These are phyloP conservation scores for Hylaeus volcanicus DNA, from an alignment of 1,140 invertebrate species.

Conservation along the genomic window DNA sequence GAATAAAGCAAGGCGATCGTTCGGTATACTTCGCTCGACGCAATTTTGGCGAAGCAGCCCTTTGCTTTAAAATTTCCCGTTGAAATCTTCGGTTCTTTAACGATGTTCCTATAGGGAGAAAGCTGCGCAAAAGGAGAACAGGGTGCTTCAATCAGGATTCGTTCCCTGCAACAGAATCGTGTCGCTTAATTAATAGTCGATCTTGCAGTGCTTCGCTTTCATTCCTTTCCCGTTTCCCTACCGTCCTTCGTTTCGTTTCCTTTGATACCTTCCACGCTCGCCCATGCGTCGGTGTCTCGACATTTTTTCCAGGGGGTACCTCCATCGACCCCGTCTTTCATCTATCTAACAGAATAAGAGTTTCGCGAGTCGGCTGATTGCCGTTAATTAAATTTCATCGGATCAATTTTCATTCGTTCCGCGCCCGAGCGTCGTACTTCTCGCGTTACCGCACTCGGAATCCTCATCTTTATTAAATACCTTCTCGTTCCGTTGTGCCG, in stretches of 20 bases:
- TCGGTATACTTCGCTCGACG: too few species aligned
- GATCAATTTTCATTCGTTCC: constrained; percentile 51
- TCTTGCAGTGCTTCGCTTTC: constrained; percentile 32
- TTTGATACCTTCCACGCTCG: constrained; percentile 7
- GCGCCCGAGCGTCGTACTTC: constrained; percentile 7
- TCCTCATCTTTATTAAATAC: constrained; percentile 30
- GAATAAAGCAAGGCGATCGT: neutral
- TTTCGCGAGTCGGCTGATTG: constrained; percentile 50
- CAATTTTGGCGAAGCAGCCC: too few species aligned
- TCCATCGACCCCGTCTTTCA: neutral
- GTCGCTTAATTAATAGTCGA: constrained; percentile 46
- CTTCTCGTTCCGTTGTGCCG: too few species aligned
- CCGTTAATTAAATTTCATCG: constrained; percentile 57
- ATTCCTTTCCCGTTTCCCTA: neutral
- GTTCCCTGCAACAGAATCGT: constrained; percentile 38
- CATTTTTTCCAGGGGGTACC: neutral
- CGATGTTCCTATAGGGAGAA: neutral
- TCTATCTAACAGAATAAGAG: constrained; percentile 35
- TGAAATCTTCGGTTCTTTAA: neutral
- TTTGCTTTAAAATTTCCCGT: too few species aligned
- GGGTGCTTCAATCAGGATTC: constrained; percentile 27
- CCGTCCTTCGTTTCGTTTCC: neutral
- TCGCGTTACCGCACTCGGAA: constrained; percentile 8
- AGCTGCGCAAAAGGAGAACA: neutral
- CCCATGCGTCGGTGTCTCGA: neutral